These are phyloP conservation scores for Calyptomena viridis DNA, from an alignment of 2,113 vertebrate species.

Conservation along the genomic window DNA sequence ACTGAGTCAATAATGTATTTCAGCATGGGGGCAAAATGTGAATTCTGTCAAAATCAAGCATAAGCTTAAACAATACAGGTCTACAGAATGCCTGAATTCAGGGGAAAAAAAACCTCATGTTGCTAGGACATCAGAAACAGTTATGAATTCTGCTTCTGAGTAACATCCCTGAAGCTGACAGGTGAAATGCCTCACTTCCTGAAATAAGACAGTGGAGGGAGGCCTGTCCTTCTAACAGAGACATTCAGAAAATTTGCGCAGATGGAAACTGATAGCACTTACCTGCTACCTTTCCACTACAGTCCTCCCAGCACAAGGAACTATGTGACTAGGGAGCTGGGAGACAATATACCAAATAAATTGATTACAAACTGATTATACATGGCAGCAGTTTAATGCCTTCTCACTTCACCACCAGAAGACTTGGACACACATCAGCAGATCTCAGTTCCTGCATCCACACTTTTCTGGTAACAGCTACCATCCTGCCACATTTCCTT, in stretches of 20 bases:
- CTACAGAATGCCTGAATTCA: not conserved
- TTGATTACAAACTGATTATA: not conserved
- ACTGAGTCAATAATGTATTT: not conserved
- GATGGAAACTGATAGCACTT: not conserved
- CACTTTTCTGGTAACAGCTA: not conserved
- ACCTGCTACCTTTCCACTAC: not conserved
- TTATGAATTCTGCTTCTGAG: not conserved
- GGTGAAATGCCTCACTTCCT: not conserved
- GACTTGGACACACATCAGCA: not conserved
- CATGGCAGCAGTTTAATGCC: not conserved
- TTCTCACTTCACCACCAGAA: not conserved
- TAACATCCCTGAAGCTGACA: not conserved
- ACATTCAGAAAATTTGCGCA: not conserved
- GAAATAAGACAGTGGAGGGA: not conserved
- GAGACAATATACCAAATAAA: not conserved
- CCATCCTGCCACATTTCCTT: not conserved
- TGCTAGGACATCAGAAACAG: not conserved
- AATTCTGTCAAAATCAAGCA: not conserved
- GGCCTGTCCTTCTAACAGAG: not conserved
- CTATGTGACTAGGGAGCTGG: not conserved
- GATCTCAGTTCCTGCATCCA: not conserved
- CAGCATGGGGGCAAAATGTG: not conserved
- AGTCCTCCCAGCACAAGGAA: not conserved
- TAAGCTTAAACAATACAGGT: not conserved
- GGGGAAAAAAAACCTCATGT: accelerated